phyloP scores from a whole-genome alignment of 1,140 invertebrate genomes.

The Drosophila albomicans region DNA sequence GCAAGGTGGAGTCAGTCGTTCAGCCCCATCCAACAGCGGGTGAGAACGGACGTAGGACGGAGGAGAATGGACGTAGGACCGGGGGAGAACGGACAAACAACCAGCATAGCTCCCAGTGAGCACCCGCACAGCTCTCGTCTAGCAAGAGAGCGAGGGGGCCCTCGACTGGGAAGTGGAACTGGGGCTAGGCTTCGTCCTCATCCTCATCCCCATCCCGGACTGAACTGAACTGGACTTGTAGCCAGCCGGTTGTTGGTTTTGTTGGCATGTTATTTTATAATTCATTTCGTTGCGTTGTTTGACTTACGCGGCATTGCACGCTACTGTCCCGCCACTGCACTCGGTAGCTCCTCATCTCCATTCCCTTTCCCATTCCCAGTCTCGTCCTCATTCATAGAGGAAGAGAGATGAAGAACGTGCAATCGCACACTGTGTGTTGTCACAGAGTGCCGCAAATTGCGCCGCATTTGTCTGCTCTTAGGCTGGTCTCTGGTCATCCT shows the following conservation, averaged over 20 bases:
- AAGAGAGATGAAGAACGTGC: neutral
- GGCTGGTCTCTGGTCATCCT: constrained; percentile 28
- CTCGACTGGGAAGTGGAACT: neutral
- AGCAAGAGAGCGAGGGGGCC: neutral
- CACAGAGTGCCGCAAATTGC: constrained; percentile 76
- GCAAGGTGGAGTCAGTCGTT: constrained; percentile 29
- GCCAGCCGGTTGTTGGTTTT: constrained; percentile 54
- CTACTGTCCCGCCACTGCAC: constrained; percentile 21
- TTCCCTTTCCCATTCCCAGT: neutral
- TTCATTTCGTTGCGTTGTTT: constrained; percentile 82
- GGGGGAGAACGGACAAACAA: too few species aligned
- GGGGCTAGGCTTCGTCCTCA: neutral
- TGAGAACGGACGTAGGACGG: too few species aligned
- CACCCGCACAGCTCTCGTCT: constrained; percentile 37
- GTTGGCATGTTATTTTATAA: constrained; percentile 83
- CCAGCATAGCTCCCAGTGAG: constrained; percentile 9
- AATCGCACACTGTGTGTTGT: constrained; percentile 54
- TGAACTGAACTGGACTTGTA: neutral
- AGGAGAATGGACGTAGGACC: too few species aligned
- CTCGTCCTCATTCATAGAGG: neutral
- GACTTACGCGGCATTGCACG: constrained; percentile 68
- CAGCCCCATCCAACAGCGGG: neutral
- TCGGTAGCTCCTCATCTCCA: neutral
- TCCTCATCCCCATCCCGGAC: neutral
- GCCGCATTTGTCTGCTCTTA: constrained; percentile 73